These are phyloP conservation scores for Eupsittula cactorum DNA, from an alignment of 2,113 vertebrate species.

Conservation along the genomic window DNA sequence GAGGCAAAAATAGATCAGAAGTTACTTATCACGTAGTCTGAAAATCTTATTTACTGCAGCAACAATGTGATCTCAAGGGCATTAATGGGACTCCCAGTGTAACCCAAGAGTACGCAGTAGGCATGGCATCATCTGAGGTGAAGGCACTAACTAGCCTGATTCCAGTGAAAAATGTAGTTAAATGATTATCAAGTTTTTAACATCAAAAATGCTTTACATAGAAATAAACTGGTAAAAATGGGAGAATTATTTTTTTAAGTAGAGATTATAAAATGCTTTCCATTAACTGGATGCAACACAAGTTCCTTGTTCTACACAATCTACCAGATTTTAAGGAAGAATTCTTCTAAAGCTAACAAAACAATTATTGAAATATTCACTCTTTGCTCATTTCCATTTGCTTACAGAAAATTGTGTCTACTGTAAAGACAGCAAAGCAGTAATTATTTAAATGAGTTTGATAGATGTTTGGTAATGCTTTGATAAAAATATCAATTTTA, in stretches of 20 bases:
- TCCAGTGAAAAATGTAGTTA: not conserved
- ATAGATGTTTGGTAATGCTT: constrained; percentile 42
- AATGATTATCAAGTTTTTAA: not conserved
- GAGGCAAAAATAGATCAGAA: not conserved
- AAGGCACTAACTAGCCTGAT: not conserved
- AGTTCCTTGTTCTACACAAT: not conserved
- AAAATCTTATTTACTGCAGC: not conserved
- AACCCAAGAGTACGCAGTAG: not conserved
- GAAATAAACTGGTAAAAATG: not conserved
- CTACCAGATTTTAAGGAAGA: not conserved
- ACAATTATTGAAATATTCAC: not conserved
- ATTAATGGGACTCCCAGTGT: not conserved
- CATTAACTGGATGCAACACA: not conserved
- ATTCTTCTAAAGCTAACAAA: constrained; percentile 26
- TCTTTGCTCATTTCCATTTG: constrained; percentile 53
- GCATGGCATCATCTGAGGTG: not conserved
- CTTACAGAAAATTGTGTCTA: constrained; percentile 49
- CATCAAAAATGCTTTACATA: not conserved
- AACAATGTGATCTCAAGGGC: not conserved
- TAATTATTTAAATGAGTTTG: constrained; percentile 56
- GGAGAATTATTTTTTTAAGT: not conserved
- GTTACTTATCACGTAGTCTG: not conserved
- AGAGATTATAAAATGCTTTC: not conserved
- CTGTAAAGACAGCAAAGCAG: constrained; percentile 46
- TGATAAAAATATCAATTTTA: constrained; percentile 49